A percentile compares a stretch with the other conserved stretches of the same genome.
These are phyloP conservation scores for Kryptolebias ocellatus DNA, from an alignment of 2,797 vertebrate species.

Conservation along the genomic window DNA sequence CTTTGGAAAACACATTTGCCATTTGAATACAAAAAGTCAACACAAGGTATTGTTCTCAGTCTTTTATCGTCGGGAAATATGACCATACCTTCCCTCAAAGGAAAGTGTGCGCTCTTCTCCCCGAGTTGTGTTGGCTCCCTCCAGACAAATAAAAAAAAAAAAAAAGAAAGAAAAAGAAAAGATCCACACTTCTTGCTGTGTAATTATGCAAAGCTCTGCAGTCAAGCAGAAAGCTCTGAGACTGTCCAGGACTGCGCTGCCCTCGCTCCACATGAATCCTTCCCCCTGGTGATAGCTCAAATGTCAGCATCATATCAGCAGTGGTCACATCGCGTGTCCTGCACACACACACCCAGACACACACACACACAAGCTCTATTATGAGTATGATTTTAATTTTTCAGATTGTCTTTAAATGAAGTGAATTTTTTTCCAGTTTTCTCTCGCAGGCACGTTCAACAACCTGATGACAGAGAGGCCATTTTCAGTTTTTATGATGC, in stretches of 20 bases:
- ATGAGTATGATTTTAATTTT: conserved; percentile 62
- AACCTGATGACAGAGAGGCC: conserved; percentile 19
- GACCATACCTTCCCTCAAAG: conserved; percentile 16
- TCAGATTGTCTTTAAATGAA: conserved; percentile 45
- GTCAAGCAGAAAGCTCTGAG: conserved; percentile 47
- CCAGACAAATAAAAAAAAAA: conserved; percentile 2
- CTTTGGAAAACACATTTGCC: neutral
- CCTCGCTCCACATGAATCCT: conserved; percentile 25
- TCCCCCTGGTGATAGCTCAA: conserved; percentile 47
- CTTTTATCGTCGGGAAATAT: conserved; percentile 13
- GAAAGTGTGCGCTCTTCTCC: conserved; percentile 6
- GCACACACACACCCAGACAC: conserved; percentile 36
- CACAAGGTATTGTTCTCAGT: conserved; percentile 1
- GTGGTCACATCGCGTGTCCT: conserved; percentile 14
- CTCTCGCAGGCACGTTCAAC: conserved; percentile 32
- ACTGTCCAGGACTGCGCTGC: conserved; percentile 23
- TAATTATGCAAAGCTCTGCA: conserved; percentile 60
- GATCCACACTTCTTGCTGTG: conserved; percentile 35
- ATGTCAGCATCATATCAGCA: conserved; percentile 59
- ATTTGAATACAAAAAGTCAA: neutral
- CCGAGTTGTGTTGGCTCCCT: neutral
- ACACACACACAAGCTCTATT: conserved; percentile 12
- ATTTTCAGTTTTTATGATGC: conserved; percentile 33
- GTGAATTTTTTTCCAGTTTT: conserved; percentile 50
- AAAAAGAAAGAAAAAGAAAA: neutral